phyloP scores from a whole-genome alignment of 1,140 invertebrate genomes.

The Penaeus chinensis region DNA sequence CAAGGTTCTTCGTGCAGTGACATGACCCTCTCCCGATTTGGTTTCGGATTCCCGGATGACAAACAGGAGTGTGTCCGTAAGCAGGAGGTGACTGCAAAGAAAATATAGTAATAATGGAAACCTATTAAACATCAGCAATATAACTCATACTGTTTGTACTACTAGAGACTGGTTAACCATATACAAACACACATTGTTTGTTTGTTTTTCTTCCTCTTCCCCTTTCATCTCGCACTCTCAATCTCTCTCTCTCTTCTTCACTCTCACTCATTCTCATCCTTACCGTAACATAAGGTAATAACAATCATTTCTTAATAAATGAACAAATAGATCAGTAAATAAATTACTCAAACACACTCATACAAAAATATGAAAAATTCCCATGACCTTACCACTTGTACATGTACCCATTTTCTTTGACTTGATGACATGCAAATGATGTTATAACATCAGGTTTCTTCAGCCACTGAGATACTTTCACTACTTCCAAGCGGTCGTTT shows the following conservation, averaged over 20 bases:
- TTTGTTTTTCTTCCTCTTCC: too few relatives aligned
- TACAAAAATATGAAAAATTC: slow-evolving; percentile 2
- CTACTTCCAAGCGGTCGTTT: slow-evolving; percentile 72
- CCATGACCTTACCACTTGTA: slow-evolving; percentile 76
- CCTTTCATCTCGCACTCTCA: too few relatives aligned
- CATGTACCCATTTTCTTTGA: slow-evolving; percentile 87
- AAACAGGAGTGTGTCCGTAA: slow-evolving; percentile 89
- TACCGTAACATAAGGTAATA: background rate
- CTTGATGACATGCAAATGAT: slow-evolving; percentile 90
- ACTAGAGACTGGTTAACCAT: too few relatives aligned
- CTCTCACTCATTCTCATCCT: background rate
- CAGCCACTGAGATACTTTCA: slow-evolving; percentile 80
- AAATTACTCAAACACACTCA: background rate
- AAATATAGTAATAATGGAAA: too few relatives aligned
- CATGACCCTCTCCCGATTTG: slow-evolving; percentile 80
- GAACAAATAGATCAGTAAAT: background rate
- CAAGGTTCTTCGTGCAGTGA: slow-evolving; percentile 86
- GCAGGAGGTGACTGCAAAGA: slow-evolving; percentile 78
- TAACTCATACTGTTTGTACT: too few relatives aligned
- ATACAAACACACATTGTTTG: too few relatives aligned
- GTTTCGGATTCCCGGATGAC: slow-evolving; percentile 85
- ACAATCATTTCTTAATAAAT: background rate
- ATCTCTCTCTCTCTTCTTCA: too few relatives aligned
- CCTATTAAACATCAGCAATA: too few relatives aligned
- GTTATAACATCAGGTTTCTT: slow-evolving; percentile 87